These are phyloP conservation scores for Helogale parvula DNA, from an alignment of 2,113 vertebrate species.

Conservation along the genomic window DNA sequence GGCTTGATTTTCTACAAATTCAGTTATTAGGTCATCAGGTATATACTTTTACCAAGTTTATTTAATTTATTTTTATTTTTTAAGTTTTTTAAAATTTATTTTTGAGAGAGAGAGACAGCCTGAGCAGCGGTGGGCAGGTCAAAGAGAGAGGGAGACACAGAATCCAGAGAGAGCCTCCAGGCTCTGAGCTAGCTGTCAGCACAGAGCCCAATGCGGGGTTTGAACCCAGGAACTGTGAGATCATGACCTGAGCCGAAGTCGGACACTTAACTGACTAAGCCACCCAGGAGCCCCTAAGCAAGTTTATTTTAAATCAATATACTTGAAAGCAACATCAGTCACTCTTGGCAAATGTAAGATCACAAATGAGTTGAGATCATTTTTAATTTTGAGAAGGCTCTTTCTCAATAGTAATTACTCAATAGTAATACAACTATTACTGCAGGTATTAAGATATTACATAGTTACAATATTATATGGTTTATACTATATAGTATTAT, in stretches of 20 bases:
- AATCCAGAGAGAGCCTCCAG: too few relatives aligned
- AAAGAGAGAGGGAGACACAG: too few relatives aligned
- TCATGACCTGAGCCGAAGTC: too few relatives aligned
- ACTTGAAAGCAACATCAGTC: neutral
- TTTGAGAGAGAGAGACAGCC: too few relatives aligned
- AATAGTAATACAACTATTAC: neutral
- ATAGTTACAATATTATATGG: neutral
- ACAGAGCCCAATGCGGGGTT: too few relatives aligned
- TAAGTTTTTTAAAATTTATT: too few relatives aligned
- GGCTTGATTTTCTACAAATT: constrained; percentile 4
- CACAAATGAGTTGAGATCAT: neutral
- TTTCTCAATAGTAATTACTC: too few relatives aligned
- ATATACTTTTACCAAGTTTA: constrained; percentile 11
- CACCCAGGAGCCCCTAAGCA: neutral
- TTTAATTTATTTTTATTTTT: neutral
- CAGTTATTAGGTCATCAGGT: neutral
- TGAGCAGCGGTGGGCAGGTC: too few relatives aligned
- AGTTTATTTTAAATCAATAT: neutral
- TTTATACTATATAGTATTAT: neutral
- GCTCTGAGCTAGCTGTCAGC: too few relatives aligned
- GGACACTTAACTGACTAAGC: too few relatives aligned
- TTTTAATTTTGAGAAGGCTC: constrained; percentile 9
- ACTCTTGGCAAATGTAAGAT: neutral
- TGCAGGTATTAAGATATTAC: neutral
- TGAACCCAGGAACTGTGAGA: too few relatives aligned